Conservation (phyloP, 2,888 invertebrate species). For the Perizoma affinitatum region DNA sequence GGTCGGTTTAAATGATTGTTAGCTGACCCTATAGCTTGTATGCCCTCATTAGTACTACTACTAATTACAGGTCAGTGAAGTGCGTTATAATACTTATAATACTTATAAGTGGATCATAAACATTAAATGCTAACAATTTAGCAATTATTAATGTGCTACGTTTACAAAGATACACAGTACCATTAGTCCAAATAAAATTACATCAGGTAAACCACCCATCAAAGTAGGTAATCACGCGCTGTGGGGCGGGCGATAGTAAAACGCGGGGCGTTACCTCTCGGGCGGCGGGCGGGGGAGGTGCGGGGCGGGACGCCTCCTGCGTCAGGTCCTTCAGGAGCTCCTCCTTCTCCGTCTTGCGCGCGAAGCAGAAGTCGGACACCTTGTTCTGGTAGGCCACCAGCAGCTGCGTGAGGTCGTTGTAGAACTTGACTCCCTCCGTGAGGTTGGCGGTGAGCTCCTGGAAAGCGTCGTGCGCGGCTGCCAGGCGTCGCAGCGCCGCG, state of each 20-base stretch:
- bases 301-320: conserved; percentile 88
- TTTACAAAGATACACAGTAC: no score
- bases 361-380: conserved; percentile 98
- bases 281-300: conserved; percentile 77
- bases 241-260: not conserved
- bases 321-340: conserved; percentile 97
- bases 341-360: conserved; percentile 99
- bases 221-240: not conserved
- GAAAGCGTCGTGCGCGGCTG: conserved; percentile 96
- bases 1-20: no score
- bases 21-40: no score
- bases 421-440: conserved; percentile 98
- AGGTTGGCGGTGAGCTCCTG: conserved; percentile 95
- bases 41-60: no score
- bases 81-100: no score
- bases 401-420: conserved; percentile 96
- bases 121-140: no score
- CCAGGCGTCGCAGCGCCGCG: conserved; percentile 91
- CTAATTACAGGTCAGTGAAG: no score
- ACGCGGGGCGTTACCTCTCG: conserved; percentile 32
- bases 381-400: conserved; percentile 98
- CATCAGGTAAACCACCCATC: no score
- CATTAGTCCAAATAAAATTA: no score
- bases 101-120: no score
- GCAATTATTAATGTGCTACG: no score